Conservation (phyloP, 2,797 vertebrate genomes). For the Chaunax sp. region DNA sequence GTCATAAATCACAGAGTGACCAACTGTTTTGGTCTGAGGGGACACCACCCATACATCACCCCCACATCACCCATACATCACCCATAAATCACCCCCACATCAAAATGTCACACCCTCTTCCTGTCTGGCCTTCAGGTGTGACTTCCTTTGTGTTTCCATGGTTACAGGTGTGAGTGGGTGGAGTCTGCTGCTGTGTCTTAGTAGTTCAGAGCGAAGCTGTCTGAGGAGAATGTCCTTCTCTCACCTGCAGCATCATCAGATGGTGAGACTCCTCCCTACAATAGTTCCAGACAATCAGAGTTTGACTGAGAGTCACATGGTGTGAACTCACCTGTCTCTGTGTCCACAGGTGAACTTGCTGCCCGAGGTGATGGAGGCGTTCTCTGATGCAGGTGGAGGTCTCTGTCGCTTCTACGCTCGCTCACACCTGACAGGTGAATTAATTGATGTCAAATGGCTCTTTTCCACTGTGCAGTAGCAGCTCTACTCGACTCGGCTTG, state of each 20-base stretch:
- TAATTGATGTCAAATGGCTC: too few species aligned
- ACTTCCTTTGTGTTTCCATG: constrained; percentile 28
- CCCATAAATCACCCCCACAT: too few species aligned
- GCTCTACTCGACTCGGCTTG: too few species aligned
- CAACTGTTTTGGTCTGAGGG: background rate
- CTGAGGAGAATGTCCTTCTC: constrained; percentile 81
- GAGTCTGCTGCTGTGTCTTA: constrained; percentile 91
- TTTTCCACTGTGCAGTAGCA: too few species aligned
- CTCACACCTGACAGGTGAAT: constrained; percentile 86
- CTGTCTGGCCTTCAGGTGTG: too few species aligned
- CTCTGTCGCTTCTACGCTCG: constrained; percentile 82
- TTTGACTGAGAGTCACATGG: background rate
- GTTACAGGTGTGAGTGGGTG: constrained; percentile 76
- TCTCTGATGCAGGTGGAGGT: constrained; percentile 87
- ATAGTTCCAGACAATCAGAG: constrained; percentile 17
- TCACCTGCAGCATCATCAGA: constrained; percentile 84
- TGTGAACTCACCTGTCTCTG: constrained; percentile 25
- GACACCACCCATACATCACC: background rate
- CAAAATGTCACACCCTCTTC: too few species aligned
- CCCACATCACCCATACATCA: too few species aligned
- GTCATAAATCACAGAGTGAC: constrained; percentile 1
- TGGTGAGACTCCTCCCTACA: constrained; percentile 78
- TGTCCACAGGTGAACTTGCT: constrained; percentile 88
- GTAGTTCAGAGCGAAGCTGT: constrained; percentile 81
- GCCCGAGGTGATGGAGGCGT: constrained; percentile 85